Conservation (phyloP, 2,797 vertebrate genomes). For the Sebastes umbrosus region DNA sequence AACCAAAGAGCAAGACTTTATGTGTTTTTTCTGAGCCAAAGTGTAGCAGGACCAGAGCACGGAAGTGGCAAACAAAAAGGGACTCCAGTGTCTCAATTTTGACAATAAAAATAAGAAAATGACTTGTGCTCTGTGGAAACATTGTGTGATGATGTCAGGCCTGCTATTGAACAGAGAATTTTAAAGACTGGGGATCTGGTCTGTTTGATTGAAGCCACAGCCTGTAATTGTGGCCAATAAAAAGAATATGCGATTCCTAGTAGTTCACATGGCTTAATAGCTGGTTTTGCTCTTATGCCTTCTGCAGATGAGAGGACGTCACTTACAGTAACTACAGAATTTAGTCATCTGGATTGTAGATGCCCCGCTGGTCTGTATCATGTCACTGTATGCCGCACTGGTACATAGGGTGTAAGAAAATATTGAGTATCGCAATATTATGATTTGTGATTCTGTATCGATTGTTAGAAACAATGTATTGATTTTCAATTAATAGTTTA, state of each 20-base stretch:
- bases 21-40: background rate
- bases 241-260: constrained; percentile 14
- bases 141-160: constrained; percentile 30
- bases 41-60: background rate
- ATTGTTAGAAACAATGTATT: too few relatives aligned
- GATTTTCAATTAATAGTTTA: too few relatives aligned
- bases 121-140: constrained; percentile 24
- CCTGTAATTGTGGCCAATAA: constrained; percentile 45
- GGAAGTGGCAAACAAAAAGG: background rate
- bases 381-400: background rate
- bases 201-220: constrained; percentile 16
- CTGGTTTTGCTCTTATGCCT: constrained; percentile 13
- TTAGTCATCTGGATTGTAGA: background rate
- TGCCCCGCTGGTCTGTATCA: background rate
- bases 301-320: constrained; percentile 18
- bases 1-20: background rate
- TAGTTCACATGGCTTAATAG: constrained; percentile 21
- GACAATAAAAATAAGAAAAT: constrained; percentile 21
- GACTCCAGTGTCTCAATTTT: background rate
- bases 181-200: constrained; percentile 22
- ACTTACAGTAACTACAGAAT: background rate
- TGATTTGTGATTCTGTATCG: too few relatives aligned
- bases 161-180: constrained; percentile 12
- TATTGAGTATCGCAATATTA: rapidly evolving
- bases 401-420: background rate